Base-by-base conservation (phyloP, 2,888 invertebrate species). In the Dermolepida albohirtum region DNA sequence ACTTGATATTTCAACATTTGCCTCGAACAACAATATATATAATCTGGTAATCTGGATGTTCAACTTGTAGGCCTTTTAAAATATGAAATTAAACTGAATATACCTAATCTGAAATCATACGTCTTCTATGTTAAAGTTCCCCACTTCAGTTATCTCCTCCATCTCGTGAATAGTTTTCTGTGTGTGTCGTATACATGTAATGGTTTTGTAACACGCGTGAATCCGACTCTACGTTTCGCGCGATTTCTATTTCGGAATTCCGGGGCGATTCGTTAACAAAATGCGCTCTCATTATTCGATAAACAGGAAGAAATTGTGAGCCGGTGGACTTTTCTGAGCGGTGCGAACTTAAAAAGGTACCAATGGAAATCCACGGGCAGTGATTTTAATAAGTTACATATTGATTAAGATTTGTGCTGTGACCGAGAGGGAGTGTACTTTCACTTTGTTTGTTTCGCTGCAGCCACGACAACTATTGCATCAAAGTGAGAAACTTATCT, bases 261-360 rank as follows among this genome's bases (percentile, higher is more conserved):
- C 59, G 49, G 41, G 5, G n/a, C 22, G n/a, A 5, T 29, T 34
- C 22, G 22, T 17, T 62, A 12, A 11, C 6, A 34, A 34, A 34
- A 34, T 10, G 34, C 34, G 34, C 10, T 34, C 22, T 1, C 34
- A 34, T 34, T 5, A 34, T 6, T 10, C 34, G 34, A 11, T 62
- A 62, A 62, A 62, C 59, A 62, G 59, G 47, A 62, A 62, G 47
- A 39, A 34, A 29, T 62, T 47, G 34, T 12, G 47, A 14, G 5
- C 11, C 16, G 10, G 34, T 29, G 5, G 29, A 34, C 27, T 43
- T 27, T n/a, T 11, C 2, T 16, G 41, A 27, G 16, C 10, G 7
- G 50, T 11, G 7, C 40, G 8, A 0, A 6, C 1, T 6, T 10
- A 39, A 5, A 27, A 54, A 54, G 17, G 10, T 11, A 49, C 8